Evolutionary conservation across 2,797 vertebrate genomes (phyloP), one percentile per base, ranked within the genome.

Genomic region (Pipistrellus pipistrellus): DNA sequence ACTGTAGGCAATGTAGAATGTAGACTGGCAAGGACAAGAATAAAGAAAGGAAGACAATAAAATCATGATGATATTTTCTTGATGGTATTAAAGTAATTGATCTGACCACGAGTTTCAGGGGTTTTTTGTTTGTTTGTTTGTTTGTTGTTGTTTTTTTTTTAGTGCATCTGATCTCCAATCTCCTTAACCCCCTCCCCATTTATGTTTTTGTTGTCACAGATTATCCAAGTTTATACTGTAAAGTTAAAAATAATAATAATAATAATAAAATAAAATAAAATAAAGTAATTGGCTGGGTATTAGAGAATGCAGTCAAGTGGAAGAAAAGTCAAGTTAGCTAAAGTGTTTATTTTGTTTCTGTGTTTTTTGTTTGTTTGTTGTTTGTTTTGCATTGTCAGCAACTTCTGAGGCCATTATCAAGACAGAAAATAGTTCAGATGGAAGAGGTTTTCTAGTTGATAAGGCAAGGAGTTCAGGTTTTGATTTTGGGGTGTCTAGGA

Each of bases 241-340:
- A 15, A 62, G 59, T 62, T 62, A 62, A 62, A 14, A 30, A 62
- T 57, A 57, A 57, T 57, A 57, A 57, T 10, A 55, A 27, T 59
- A 57, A 25, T 51, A 51, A 51, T 14, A 27, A 62, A 27, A 62
- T 62, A 62, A 62, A 27, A 62, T 62, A 62, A 62, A 27, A 59
- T 15, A 10, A 84, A 78, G 14, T 8, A 53, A 64, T 12, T 46
- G 11, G 4, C 30, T 77, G 14, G 11, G 25, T 76, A n/a, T 48
- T 20, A 10, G 2, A 9, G 18, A 51, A 6, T 38, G 4, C 0
- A 11, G 27, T 3, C n/a, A 77, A 41, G 12, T 32, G 1, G 41
- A 25, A 27, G 17, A 71, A 11, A 23, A 48, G 25, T 48, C 38
- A 13, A 11, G 11, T 53, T 25, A 35, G 30, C 41, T 57, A 8